Percentiles rank a stretch among this genome's conserved stretches.
Evolutionary conservation across 2,888 invertebrate genomes (phyloP).

Genomic region (Charanyca ferruginea): DNA sequence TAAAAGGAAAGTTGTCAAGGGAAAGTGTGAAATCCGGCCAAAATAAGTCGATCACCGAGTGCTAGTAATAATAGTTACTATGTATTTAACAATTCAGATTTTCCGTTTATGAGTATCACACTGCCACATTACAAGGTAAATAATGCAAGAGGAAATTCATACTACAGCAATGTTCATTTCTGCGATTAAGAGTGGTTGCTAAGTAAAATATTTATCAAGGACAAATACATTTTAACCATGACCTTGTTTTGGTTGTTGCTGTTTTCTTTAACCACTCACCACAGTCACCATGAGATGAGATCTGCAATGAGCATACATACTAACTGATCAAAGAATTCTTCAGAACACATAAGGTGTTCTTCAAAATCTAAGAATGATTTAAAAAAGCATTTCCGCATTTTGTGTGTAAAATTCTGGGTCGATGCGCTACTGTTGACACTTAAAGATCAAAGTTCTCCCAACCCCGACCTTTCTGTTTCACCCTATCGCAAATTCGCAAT

Average conservation of each 20-base stretch:
- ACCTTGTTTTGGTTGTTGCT: not conserved
- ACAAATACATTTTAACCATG: constrained; percentile 18
- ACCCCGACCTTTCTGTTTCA: not conserved
- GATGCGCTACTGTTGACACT: constrained; percentile 1
- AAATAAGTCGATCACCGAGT: not conserved
- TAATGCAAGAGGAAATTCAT: constrained; percentile 31
- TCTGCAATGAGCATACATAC: not conserved
- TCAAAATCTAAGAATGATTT: not conserved
- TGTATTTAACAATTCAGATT: not conserved
- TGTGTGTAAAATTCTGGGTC: not conserved
- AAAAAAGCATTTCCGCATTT: not conserved
- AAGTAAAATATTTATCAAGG: constrained; percentile 10
- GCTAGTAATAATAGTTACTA: not conserved
- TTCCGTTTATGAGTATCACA: not conserved
- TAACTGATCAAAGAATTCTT: not conserved
- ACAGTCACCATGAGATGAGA: not conserved
- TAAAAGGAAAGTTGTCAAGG: not conserved
- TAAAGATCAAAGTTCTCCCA: constrained; percentile 1
- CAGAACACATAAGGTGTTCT: not conserved
- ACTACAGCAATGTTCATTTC: constrained; percentile 13
- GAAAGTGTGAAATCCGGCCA: not conserved
- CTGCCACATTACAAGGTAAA: constrained; percentile 25
- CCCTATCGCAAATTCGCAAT: not conserved
- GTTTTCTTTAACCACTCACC: not conserved
- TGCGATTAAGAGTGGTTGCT: constrained; percentile 11